phyloP scores from a whole-genome alignment of 2,113 vertebrate species.

The Pyrgilauda ruficollis region DNA sequence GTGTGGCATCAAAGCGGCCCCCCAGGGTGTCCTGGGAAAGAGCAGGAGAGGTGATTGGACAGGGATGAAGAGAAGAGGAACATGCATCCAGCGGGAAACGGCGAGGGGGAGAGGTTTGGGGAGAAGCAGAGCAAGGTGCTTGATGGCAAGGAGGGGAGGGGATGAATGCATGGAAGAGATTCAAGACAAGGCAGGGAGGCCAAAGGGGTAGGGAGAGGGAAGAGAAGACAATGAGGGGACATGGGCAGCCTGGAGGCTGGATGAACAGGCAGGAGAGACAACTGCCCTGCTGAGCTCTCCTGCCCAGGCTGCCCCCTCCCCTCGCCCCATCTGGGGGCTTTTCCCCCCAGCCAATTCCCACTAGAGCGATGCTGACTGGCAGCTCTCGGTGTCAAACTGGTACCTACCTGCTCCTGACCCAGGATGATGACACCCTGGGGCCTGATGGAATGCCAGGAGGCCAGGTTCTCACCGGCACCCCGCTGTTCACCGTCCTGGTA shows the following conservation, averaged over 20 bases:
- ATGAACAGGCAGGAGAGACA: not conserved
- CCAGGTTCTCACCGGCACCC: conserved; percentile 87
- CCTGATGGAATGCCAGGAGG: conserved; percentile 94
- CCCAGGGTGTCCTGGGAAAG: conserved; percentile 85
- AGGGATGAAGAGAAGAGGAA: not conserved
- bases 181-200: not conserved
- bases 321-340: accelerated
- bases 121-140: not conserved
- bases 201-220: not conserved
- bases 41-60: not conserved
- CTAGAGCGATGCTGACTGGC: accelerated
- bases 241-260: accelerated
- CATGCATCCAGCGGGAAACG: not conserved
- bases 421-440: conserved; percentile 90
- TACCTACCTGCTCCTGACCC: conserved; percentile 93
- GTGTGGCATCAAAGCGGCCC: conserved; percentile 91
- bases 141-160: not conserved
- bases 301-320: accelerated
- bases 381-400: accelerated
- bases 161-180: not conserved
- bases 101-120: not conserved
- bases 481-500: conserved; percentile 86
- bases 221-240: not conserved
- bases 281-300: accelerated
- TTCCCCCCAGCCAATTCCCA: accelerated